Evolutionary conservation across 2,888 invertebrate species (phyloP).

Genomic region (Oxycera nigricornis): DNA sequence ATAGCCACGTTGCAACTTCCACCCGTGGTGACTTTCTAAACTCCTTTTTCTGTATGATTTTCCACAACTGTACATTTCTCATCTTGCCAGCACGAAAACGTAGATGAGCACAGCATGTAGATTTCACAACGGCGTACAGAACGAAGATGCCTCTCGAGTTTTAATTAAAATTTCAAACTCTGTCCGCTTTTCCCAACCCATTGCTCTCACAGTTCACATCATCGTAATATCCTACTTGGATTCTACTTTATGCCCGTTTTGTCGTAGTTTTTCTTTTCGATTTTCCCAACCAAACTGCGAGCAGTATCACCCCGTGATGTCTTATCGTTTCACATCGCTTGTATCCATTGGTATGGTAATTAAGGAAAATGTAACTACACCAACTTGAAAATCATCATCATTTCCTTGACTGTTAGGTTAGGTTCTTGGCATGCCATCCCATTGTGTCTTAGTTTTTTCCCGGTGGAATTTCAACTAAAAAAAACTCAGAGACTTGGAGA

Average conservation of each 20-base stretch:
- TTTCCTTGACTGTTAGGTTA: neutral
- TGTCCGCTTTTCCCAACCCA: neutral
- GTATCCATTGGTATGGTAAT: conserved; percentile 33
- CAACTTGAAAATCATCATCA: conserved; percentile 7
- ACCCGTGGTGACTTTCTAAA: neutral
- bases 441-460: too few relatives aligned
- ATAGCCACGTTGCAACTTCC: neutral
- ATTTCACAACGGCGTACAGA: neutral
- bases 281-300: neutral
- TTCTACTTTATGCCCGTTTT: neutral
- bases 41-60: neutral
- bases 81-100: neutral
- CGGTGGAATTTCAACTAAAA: neutral
- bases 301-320: neutral
- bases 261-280: neutral
- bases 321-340: conserved; percentile 7
- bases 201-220: neutral
- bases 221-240: neutral
- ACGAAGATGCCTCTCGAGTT: conserved; percentile 9
- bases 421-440: too few relatives aligned
- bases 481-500: too few relatives aligned
- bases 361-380: conserved; percentile 17
- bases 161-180: conserved; percentile 12
- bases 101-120: neutral
- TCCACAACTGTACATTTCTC: neutral